Percentiles rank a stretch among this genome's conserved stretches.
These are phyloP conservation scores for Tychaedon coryphoeus DNA, from an alignment of 2,113 vertebrate species.

Conservation along the genomic window DNA sequence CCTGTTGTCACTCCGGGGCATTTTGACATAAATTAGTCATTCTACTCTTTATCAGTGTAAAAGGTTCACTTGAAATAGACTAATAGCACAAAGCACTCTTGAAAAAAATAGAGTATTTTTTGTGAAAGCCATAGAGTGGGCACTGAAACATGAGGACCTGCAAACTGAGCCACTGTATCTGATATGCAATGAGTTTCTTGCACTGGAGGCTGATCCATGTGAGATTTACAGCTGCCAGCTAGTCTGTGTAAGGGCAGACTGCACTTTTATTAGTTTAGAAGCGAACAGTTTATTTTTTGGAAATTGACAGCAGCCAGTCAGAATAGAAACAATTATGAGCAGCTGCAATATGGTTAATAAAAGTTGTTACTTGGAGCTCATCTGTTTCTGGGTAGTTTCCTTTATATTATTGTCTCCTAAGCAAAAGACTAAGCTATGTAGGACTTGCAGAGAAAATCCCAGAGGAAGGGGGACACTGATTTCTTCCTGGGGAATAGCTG, in stretches of 20 bases:
- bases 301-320: background rate
- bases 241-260: background rate
- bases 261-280: background rate
- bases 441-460: background rate
- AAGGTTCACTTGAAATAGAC: background rate
- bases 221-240: background rate
- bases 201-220: accelerated
- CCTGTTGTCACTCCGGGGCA: background rate
- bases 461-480: background rate
- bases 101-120: background rate
- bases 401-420: background rate
- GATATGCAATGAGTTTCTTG: background rate
- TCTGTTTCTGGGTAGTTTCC: background rate
- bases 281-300: background rate
- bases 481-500: background rate
- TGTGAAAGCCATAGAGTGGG: background rate
- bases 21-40: background rate
- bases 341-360: background rate
- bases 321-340: background rate
- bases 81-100: background rate
- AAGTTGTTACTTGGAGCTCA: background rate
- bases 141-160: background rate
- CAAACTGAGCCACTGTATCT: background rate
- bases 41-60: background rate
- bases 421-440: background rate